A percentile compares a stretch with the other conserved stretches of the same genome.
These are phyloP conservation scores for Lysandra coridon DNA, from an alignment of 2,888 invertebrate species.

Conservation along the genomic window DNA sequence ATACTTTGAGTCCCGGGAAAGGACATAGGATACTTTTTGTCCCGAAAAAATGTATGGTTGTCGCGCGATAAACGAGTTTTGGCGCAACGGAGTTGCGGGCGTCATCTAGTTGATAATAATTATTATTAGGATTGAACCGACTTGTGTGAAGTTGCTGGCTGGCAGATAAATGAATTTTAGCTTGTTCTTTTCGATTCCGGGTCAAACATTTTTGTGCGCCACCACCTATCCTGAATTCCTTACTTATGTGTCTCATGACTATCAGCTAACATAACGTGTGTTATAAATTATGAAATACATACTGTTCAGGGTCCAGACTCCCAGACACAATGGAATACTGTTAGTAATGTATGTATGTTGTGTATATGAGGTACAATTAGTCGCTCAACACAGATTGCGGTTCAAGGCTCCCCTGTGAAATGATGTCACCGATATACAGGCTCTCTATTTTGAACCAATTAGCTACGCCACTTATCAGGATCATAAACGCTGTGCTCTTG, in stretches of 20 bases:
- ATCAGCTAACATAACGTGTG: background rate
- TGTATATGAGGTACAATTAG: conserved; percentile 28
- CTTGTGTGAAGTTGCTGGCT: too few species aligned
- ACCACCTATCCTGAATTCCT: too few species aligned
- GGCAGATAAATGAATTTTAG: too few species aligned
- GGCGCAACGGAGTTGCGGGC: too few species aligned
- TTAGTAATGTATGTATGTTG: background rate
- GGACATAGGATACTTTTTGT: too few species aligned
- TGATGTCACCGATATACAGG: conserved; percentile 55
- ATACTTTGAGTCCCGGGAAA: too few species aligned
- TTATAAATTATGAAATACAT: background rate
- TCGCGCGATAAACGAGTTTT: too few species aligned
- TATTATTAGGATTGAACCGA: too few species aligned
- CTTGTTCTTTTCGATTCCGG: too few species aligned
- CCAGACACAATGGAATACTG: conserved; percentile 9
- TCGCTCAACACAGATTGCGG: conserved; percentile 43
- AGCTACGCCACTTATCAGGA: conserved; percentile 36
- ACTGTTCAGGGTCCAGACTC: background rate
- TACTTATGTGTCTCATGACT: too few species aligned
- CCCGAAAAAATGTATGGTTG: too few species aligned
- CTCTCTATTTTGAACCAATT: conserved; percentile 46
- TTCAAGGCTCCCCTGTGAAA: conserved; percentile 50
- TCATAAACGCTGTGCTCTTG: conserved; percentile 37
- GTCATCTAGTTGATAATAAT: too few species aligned
- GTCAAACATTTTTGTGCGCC: background rate